Percentiles rank a stretch among this genome's conserved stretches.
phyloP scores from a whole-genome alignment of 2,888 invertebrate species.

The Villa cingulata region DNA sequence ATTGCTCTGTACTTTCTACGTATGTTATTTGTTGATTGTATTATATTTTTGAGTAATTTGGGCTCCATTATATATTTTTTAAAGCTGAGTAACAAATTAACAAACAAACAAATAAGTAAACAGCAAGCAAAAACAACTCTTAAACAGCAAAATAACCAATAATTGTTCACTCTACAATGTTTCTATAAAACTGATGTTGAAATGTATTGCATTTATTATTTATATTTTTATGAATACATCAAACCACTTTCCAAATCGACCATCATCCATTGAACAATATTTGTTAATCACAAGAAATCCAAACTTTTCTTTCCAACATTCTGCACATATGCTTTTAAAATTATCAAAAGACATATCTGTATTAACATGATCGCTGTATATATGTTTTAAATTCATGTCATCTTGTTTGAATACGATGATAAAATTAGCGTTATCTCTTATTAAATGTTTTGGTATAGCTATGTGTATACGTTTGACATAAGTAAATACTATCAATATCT shows the following conservation, averaged over 20 bases:
- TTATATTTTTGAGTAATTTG: too few species aligned
- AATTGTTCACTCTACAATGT: too few species aligned
- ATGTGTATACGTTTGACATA: slow-evolving; percentile 25
- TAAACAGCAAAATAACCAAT: too few species aligned
- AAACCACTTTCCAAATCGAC: slow-evolving; percentile 21
- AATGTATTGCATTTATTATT: background rate
- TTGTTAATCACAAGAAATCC: slow-evolving; percentile 20
- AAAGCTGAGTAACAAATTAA: too few species aligned
- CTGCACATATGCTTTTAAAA: slow-evolving; percentile 20
- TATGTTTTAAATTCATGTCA: slow-evolving; percentile 16
- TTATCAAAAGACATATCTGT: slow-evolving; percentile 16
- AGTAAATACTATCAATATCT: too few species aligned
- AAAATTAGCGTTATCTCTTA: slow-evolving; percentile 27
- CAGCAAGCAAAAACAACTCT: too few species aligned
- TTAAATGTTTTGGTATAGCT: slow-evolving; percentile 28
- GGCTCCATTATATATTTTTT: background rate
- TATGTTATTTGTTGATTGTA: too few species aligned
- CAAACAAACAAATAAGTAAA: too few species aligned
- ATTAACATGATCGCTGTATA: slow-evolving; percentile 1
- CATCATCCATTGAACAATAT: slow-evolving; percentile 16
- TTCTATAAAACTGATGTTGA: too few species aligned
- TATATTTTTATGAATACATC: slow-evolving; percentile 9
- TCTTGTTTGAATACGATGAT: slow-evolving; percentile 28
- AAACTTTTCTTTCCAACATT: slow-evolving; percentile 21
- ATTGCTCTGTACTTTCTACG: too few species aligned